phyloP scores from a whole-genome alignment of 1,140 invertebrate genomes.

The Bombus ignitus region DNA sequence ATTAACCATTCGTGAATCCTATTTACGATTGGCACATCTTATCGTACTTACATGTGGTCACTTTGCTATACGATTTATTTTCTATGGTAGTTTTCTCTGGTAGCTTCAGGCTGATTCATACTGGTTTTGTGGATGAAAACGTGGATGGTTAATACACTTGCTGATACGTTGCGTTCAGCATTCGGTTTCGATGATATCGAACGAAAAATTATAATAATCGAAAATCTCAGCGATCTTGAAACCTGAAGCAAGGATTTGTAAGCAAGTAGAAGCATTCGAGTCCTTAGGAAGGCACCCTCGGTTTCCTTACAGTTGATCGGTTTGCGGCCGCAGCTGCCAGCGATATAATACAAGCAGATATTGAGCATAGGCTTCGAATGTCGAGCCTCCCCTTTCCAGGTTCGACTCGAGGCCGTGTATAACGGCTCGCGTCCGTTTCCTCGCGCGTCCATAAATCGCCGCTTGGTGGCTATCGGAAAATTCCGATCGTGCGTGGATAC shows the following conservation, averaged over 20 bases:
- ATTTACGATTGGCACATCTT: no score
- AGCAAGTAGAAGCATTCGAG: neutral
- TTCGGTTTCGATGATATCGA: neutral
- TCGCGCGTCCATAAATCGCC: conserved; percentile 73
- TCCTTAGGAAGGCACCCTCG: neutral
- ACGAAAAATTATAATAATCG: neutral
- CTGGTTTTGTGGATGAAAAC: no score
- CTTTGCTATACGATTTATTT: no score
- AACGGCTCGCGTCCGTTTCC: conserved; percentile 60
- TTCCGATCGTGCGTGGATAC: conserved; percentile 74
- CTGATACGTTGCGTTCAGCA: neutral
- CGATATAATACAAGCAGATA: conserved; percentile 66
- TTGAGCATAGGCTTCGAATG: conserved; percentile 56
- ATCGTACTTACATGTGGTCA: no score
- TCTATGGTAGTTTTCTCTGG: no score
- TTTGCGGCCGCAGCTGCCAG: conserved; percentile 4
- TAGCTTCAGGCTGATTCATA: no score
- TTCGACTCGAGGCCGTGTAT: conserved; percentile 29
- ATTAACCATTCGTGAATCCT: no score
- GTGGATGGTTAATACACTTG: neutral
- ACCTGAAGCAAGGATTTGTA: no score
- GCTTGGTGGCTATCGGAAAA: conserved; percentile 75
- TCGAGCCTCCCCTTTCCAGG: conserved; percentile 30
- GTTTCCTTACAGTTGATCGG: conserved; percentile 1
- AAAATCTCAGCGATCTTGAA: no score